phyloP scores from a whole-genome alignment of 2,113 vertebrate species.

The Scomber japonicus region DNA sequence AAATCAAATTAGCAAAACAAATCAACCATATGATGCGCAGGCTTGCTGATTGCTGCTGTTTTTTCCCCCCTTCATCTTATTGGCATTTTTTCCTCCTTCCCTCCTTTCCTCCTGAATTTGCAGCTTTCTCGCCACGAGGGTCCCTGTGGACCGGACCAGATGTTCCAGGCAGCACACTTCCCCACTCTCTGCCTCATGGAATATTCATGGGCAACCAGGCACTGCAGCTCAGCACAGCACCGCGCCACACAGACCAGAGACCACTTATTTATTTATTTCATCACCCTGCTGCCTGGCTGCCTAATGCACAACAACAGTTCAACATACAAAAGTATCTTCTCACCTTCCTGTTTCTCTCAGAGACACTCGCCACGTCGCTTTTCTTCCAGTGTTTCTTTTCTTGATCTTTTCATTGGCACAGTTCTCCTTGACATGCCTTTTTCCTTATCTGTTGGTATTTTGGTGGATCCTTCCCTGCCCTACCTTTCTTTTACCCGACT shows the following conservation, averaged over 20 bases:
- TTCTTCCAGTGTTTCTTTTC: slow-evolving; percentile 35
- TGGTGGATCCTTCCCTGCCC: slow-evolving; percentile 4
- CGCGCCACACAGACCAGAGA: slow-evolving; percentile 78
- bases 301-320: slow-evolving; percentile 81
- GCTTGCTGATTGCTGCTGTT: slow-evolving; percentile 77
- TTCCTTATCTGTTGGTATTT: slow-evolving; percentile 35
- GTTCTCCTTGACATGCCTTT: slow-evolving; percentile 20
- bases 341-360: slow-evolving; percentile 51
- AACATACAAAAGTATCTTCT: slow-evolving; percentile 66
- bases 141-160: slow-evolving; percentile 88
- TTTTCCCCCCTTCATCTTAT: slow-evolving; percentile 73
- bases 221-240: slow-evolving; percentile 75
- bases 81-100: slow-evolving; percentile 74
- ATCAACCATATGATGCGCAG: slow-evolving; percentile 85
- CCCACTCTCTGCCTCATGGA: slow-evolving; percentile 87
- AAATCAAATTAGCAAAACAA: slow-evolving; percentile 89
- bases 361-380: slow-evolving; percentile 50
- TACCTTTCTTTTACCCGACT: slow-evolving; percentile 25
- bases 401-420: slow-evolving; percentile 35
- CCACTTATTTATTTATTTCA: slow-evolving; percentile 85
- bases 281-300: slow-evolving; percentile 81
- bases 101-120: slow-evolving; percentile 83
- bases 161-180: slow-evolving; percentile 88
- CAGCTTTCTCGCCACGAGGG: slow-evolving; percentile 87
- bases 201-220: slow-evolving; percentile 89